Base-by-base conservation (phyloP, 1,140 invertebrate species). In the Drosophila bocki region DNA sequence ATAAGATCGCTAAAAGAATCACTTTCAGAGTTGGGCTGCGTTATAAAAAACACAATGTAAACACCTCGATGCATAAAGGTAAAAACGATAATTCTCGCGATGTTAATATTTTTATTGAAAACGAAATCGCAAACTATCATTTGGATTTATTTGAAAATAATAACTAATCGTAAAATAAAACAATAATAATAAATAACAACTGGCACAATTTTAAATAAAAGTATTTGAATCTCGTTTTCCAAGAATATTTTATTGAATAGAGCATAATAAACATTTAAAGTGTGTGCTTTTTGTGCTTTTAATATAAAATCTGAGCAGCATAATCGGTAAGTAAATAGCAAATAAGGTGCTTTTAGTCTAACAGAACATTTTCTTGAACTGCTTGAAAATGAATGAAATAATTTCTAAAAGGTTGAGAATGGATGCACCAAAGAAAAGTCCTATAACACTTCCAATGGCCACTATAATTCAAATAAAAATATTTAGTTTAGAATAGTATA, bases 401-500 rank as follows among this genome's bases (percentile, higher is more conserved):
- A 82, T 57, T 76, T 85, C 82, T 41, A 86, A 63, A 26, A 86
- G 69, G 42, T 87, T 86, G 0, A 86, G 51, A 29, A 87, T 32
- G 0, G 82, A 86, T 50, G 69, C 75, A 1, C 82, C 82, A 7
- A 75, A 71, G 19, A 87, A 86, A 4, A 86, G 70, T 15, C 82
- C 82, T n/a, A 87, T 76, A 1, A 86, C 82, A 58, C 82, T 80
- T 9, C 82, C 82, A 51, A 86, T 62, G 3, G 65, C 65, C 65
- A 86, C 82, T 86, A 17, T 57, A 75, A 60, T 29, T 29, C 0
- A 29, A 29, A 1, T 6, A 41, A 42, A 19, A 39, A n/a, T 0
- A 26, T 33, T 35, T 32, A 42, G 11, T 3, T 39, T 5, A 41
- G 8, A 11, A 15, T 19, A 9, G 26, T 8, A 11, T 2, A 11